Evolutionary conservation across 2,888 invertebrate genomes (phyloP).

Genomic region (Campoplex nolae): DNA sequence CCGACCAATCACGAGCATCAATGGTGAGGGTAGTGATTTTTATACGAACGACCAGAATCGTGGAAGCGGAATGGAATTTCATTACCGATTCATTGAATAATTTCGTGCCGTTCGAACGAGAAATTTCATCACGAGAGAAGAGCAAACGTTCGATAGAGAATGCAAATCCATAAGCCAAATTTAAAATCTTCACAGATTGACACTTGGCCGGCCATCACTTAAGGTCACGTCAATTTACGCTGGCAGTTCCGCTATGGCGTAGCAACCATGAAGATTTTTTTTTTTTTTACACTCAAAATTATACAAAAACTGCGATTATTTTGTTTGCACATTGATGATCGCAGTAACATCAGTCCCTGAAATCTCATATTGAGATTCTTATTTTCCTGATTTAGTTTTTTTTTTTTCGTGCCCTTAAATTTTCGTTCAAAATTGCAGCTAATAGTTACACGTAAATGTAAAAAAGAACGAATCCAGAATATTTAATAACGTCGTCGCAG

Average conservation of each 20-base stretch:
- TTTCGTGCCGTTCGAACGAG: neutral
- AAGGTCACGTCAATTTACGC: neutral
- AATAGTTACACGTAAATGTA: too few relatives aligned
- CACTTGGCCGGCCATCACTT: neutral
- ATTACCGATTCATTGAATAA: constrained; percentile 46
- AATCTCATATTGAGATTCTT: neutral
- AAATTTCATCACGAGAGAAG: constrained; percentile 26
- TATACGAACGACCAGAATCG: neutral
- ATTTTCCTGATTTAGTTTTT: too few relatives aligned
- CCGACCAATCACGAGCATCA: constrained; percentile 12
- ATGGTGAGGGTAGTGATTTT: neutral
- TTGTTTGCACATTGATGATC: too few relatives aligned
- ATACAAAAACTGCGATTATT: too few relatives aligned
- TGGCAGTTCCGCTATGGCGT: neutral
- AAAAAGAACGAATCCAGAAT: too few relatives aligned
- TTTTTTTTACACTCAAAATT: neutral
- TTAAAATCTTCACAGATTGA: constrained; percentile 17
- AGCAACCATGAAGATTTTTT: neutral
- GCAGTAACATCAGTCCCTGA: neutral
- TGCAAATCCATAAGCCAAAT: constrained; percentile 9
- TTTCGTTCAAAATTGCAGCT: too few relatives aligned
- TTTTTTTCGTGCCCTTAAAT: too few relatives aligned
- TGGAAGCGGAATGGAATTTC: constrained; percentile 16
- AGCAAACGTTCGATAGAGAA: constrained; percentile 1
- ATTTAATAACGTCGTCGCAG: too few relatives aligned